Conservation (phyloP, 2,113 vertebrate species). For the Nipponia nippon region DNA sequence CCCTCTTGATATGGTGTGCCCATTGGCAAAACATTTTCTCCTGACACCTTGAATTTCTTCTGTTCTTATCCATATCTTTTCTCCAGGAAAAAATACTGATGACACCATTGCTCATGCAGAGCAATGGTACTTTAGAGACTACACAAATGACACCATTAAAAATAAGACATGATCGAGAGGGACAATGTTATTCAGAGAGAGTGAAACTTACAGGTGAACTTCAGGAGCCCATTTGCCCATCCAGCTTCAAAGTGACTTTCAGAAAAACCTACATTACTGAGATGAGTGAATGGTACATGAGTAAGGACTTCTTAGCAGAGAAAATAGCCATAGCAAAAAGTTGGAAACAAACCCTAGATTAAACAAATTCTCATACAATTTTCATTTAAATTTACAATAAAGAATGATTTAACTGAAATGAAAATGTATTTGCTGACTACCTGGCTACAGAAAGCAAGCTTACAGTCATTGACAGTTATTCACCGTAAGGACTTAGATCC, state of each 20-base stretch:
- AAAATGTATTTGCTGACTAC: background rate
- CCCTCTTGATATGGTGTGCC: rapidly evolving
- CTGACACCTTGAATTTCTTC: background rate
- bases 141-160: background rate
- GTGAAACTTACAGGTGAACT: background rate
- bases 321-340: background rate
- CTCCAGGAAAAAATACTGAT: background rate
- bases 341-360: background rate
- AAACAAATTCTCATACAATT: background rate
- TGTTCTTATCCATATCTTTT: background rate
- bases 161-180: background rate
- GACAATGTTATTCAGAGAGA: background rate
- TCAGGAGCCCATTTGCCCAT: background rate
- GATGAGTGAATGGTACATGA: background rate
- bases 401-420: background rate
- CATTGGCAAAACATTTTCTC: background rate
- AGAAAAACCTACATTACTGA: background rate
- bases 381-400: background rate
- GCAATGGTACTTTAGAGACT: background rate
- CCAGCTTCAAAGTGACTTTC: background rate
- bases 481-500: background rate
- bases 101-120: background rate
- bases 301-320: background rate
- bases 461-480: background rate
- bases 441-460: background rate